Evolutionary conservation across 2,113 vertebrate genomes (phyloP), one percentile per base, ranked within the genome.

Genomic region (Xenopus tropicalis): DNA sequence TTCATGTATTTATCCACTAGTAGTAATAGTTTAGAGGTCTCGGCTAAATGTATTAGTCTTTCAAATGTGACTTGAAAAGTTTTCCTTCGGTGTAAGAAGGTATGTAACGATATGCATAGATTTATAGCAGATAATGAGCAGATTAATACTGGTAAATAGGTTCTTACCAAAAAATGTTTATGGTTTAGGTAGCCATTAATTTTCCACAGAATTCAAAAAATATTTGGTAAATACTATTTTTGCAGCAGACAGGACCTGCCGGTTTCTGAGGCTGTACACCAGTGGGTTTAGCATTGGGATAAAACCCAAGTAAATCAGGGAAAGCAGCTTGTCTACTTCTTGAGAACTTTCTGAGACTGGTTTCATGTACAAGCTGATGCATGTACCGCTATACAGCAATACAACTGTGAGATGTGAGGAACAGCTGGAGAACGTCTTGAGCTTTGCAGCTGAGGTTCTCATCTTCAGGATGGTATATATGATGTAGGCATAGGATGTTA

Each of bases 351-450:
- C 54, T 37, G 29, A 37, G 29, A 37, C 29, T 21, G 65, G 46
- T 52, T 23, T 25, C 65, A 67, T 11, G n/a, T 67, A 67, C n/a
- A 51, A 48, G 51, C 22, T 24, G 13, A 67, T 67, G 52, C 23
- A 11, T 9, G 48, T 48, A 9, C 14, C 17, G 23, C 48, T 22
- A 9, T 46, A 48, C 23, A 67, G 43, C 21, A 52, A 25, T 16
- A 67, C 65, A 11, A 78, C 66, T 3, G 70, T 78, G 46, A 78
- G 77, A n/a, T 78, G 77, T 19, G 70, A 73, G 24, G 70, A 59
- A 57, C 77, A 78, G 5, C 78, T 85, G 19, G 79, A 83, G 68
- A 83, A 83, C n/a, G 75, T 79, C 69, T 76, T 82, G 56, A 14
- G 10, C 12, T 73, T 67, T 10, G 80, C 78, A 1, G 59, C 52